These are phyloP conservation scores for Apomyelois bistriatella DNA, from an alignment of 2,888 invertebrate genomes.

Conservation along the genomic window DNA sequence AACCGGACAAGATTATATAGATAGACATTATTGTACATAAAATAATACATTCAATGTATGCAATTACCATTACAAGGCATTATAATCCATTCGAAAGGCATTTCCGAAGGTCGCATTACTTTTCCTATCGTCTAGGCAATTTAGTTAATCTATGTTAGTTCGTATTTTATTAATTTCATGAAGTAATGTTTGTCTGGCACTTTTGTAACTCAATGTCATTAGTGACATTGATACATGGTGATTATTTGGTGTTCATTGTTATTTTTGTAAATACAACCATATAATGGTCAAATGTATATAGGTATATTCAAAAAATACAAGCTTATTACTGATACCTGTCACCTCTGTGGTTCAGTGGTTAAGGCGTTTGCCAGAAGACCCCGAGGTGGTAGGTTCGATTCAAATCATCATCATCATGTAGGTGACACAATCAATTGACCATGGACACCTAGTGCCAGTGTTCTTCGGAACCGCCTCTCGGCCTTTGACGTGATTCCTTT, in stretches of 20 bases:
- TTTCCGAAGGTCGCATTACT: background rate
- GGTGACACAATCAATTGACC: too few species aligned
- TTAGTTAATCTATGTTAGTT: background rate
- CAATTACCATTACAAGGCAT: background rate
- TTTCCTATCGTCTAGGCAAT: background rate
- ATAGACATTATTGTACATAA: background rate
- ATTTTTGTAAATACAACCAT: too few species aligned
- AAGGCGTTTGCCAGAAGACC: too few species aligned
- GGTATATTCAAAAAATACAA: too few species aligned
- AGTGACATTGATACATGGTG: background rate
- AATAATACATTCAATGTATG: background rate
- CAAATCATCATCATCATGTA: too few species aligned
- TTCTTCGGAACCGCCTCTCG: too few species aligned
- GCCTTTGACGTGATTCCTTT: too few species aligned
- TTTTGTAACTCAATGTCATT: background rate
- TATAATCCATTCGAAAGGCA: background rate
- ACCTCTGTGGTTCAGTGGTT: too few species aligned
- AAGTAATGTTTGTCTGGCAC: background rate
- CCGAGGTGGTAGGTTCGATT: too few species aligned
- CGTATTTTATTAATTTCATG: constrained; percentile 1
- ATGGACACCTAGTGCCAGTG: too few species aligned
- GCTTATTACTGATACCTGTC: too few species aligned
- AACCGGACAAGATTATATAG: background rate
- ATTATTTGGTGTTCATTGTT: background rate
- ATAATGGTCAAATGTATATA: too few species aligned